Evolutionary conservation across 2,113 vertebrate genomes (phyloP).

Genomic region (Merops nubicus): DNA sequence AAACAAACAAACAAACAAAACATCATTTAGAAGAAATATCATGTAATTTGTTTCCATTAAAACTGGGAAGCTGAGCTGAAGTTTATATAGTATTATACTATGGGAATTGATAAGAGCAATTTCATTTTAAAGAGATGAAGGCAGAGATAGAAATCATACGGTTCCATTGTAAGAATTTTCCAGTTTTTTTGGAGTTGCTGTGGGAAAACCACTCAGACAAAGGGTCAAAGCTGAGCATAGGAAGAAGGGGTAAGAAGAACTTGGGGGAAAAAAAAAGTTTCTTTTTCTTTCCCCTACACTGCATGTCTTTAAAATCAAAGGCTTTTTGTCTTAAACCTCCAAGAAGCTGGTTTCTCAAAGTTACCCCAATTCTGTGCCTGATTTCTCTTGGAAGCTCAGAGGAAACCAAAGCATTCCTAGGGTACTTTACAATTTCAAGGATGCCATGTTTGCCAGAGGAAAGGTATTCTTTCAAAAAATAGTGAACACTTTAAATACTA

Average conservation of each 20-base stretch:
- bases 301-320: not conserved
- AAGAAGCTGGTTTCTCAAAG: not conserved
- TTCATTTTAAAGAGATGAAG: not conserved
- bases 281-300: not conserved
- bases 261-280: not conserved
- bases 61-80: not conserved
- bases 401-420: not conserved
- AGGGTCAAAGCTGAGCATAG: not conserved
- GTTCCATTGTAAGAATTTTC: not conserved
- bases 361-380: not conserved
- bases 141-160: not conserved
- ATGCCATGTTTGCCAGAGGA: not conserved
- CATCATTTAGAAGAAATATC: not conserved
- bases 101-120: not conserved
- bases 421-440: not conserved
- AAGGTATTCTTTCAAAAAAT: not conserved
- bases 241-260: not conserved
- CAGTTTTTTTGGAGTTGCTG: not conserved
- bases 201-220: not conserved
- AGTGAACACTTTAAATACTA: not conserved
- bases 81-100: not conserved
- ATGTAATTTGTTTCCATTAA: not conserved
- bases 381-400: not conserved
- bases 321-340: not conserved
- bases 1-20: too few species aligned